These are phyloP conservation scores for Catharus ustulatus DNA, from an alignment of 2,797 vertebrate genomes.

Conservation along the genomic window DNA sequence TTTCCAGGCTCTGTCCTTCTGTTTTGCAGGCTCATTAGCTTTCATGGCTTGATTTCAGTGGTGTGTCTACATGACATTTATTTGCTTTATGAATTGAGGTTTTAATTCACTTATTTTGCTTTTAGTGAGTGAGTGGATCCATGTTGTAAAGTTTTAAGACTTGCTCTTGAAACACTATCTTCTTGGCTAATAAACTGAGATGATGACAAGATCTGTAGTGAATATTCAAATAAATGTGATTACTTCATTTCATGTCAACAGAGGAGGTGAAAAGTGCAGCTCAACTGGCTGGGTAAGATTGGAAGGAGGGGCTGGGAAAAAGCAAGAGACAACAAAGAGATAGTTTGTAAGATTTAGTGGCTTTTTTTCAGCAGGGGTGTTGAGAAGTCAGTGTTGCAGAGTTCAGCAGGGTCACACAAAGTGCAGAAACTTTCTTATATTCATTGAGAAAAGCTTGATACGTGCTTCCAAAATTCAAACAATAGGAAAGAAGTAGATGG, in stretches of 20 bases:
- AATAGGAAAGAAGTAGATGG: background rate
- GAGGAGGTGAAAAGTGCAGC: slow-evolving; percentile 83
- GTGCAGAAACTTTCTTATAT: slow-evolving; percentile 82
- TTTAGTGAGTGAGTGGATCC: slow-evolving; percentile 72
- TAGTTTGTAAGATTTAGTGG: slow-evolving; percentile 81
- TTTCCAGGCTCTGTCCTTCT: slow-evolving; percentile 3
- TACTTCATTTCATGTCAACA: slow-evolving; percentile 78
- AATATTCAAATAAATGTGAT: slow-evolving; percentile 79
- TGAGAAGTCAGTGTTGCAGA: slow-evolving; percentile 79
- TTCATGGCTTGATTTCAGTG: slow-evolving; percentile 71
- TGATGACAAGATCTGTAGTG: slow-evolving; percentile 78
- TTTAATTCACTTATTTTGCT: slow-evolving; percentile 75
- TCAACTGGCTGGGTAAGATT: slow-evolving; percentile 74
- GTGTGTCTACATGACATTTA: slow-evolving; percentile 77
- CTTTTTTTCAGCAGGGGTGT: slow-evolving; percentile 79
- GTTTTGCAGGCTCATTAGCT: slow-evolving; percentile 70
- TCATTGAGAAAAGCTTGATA: slow-evolving; percentile 50
- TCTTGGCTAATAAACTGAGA: slow-evolving; percentile 74
- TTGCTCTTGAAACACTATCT: slow-evolving; percentile 77
- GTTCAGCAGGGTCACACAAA: slow-evolving; percentile 89
- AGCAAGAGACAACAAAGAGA: slow-evolving; percentile 84
- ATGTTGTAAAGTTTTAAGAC: slow-evolving; percentile 75
- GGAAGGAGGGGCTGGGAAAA: slow-evolving; percentile 80
- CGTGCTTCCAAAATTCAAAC: slow-evolving; percentile 32
- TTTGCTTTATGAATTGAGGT: slow-evolving; percentile 66